A percentile compares a stretch with the other conserved stretches of the same genome.
These are phyloP conservation scores for Miichthys miiuy DNA, from an alignment of 2,797 vertebrate genomes.

Conservation along the genomic window DNA sequence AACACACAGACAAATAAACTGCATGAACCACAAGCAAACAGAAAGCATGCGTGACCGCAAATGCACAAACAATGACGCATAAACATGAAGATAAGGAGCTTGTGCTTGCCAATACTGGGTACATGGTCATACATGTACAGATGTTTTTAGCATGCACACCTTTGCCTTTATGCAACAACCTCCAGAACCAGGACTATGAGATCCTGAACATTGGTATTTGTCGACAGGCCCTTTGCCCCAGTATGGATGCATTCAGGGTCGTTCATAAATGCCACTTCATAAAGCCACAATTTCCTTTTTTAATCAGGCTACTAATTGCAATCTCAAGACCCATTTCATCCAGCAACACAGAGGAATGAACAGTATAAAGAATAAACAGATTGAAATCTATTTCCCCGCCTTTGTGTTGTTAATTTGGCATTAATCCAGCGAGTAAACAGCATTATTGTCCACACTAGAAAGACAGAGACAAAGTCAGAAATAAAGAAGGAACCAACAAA, in stretches of 20 bases:
- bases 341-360: conserved; percentile 1
- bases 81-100: conserved; percentile 13
- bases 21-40: conserved; percentile 28
- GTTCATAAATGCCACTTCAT: conserved; percentile 67
- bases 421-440: conserved; percentile 29
- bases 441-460: not conserved
- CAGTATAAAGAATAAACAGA: not conserved
- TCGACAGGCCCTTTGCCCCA: conserved; percentile 47
- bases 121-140: not conserved
- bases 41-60: conserved; percentile 16
- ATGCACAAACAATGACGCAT: conserved; percentile 31
- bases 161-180: conserved; percentile 17
- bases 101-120: not conserved
- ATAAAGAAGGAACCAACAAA: conserved; percentile 13
- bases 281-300: conserved; percentile 67
- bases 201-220: conserved; percentile 39
- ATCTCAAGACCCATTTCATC: conserved; percentile 35
- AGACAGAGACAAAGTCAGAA: conserved; percentile 11
- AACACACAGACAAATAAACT: conserved; percentile 43
- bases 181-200: conserved; percentile 20
- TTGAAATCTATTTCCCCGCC: conserved; percentile 23
- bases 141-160: not conserved
- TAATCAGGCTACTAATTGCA: conserved; percentile 76
- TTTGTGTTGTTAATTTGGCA: conserved; percentile 38
- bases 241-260: conserved; percentile 55